Percentiles rank a stretch among this genome's conserved stretches.
Conservation (phyloP, 1,140 invertebrate species). For the Leptopilina clavipes region DNA sequence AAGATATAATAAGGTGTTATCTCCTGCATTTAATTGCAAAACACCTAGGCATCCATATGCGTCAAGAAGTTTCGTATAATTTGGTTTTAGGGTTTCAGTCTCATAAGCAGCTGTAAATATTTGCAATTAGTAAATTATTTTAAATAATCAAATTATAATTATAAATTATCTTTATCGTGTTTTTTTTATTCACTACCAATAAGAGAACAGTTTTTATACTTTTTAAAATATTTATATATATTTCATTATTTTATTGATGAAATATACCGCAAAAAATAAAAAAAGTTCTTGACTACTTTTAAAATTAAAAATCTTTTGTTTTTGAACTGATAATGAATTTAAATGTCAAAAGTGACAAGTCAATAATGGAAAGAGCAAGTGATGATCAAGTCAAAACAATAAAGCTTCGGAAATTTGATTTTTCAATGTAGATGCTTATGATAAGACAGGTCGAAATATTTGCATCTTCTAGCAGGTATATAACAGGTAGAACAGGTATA, state of each 20-base stretch:
- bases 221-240: too few relatives aligned
- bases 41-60: constrained; percentile 95
- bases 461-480: neutral
- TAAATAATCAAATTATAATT: constrained; percentile 34
- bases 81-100: constrained; percentile 89
- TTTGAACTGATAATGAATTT: too few relatives aligned
- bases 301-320: too few relatives aligned
- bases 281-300: too few relatives aligned
- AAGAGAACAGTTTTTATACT: too few relatives aligned
- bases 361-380: neutral
- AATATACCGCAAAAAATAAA: too few relatives aligned
- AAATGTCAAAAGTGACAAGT: too few relatives aligned
- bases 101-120: constrained; percentile 81
- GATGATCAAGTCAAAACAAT: neutral
- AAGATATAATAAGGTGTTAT: constrained; percentile 88
- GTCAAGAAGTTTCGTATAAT: constrained; percentile 92
- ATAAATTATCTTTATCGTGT: too few relatives aligned
- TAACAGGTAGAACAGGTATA: constrained; percentile 1
- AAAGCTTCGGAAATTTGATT: too few relatives aligned
- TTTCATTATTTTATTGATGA: too few relatives aligned
- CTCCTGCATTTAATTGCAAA: constrained; percentile 89
- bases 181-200: too few relatives aligned
- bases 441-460: neutral
- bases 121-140: neutral
- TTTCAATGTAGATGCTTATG: neutral